Base-by-base conservation (phyloP, 2,113 vertebrate species). In the Anoplopoma fimbria region DNA sequence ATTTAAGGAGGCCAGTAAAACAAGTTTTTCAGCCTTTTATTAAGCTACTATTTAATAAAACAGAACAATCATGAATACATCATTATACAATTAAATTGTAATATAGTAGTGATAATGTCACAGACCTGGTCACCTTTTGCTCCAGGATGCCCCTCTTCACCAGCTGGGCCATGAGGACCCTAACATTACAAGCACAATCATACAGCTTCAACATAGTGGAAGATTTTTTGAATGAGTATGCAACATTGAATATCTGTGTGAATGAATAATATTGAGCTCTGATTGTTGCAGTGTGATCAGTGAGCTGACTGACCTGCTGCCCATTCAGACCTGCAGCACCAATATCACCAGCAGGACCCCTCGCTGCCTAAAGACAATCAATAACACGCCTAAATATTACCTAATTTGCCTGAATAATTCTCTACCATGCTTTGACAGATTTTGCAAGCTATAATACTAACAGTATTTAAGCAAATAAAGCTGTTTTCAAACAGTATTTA, bases 301-400 rank as follows among this genome's bases (percentile, higher is more conserved):
- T 5, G 31, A 47, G 34, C 7, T 23, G 23, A 93, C 95, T 3
- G 0, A 96, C 96, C 95, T 95, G 95, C 53, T 92, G 77, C 2
- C 96, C 96, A 34, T 94, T 89, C 58, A 76, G 29, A 1, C 96
- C 96, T 0, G 13, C 27, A 38, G 71, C 81, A 12, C 96, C 95
- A 79, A 89, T 74, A 0, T 47, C 79, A 83, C 96, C 96, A 0
- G 2, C 10, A 0, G 4, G 23, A 78, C 96, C 96, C 0, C 85
- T 79, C 1, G 64, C 10, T 76, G 95, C 96, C 96, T 47, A 47
- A 47, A 49, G 17, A 64, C 36, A 64, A 79, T 4, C 51, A 72
- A 21, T 13, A 55, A 25, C 12, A 71, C 9, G 36, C 13, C 6
- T 9, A 8, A 47, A 29, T 21, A 38, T 38, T 9, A 21, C 27